Evolutionary conservation across 2,113 vertebrate genomes (phyloP).

Genomic region (Seriola aureovittata): DNA sequence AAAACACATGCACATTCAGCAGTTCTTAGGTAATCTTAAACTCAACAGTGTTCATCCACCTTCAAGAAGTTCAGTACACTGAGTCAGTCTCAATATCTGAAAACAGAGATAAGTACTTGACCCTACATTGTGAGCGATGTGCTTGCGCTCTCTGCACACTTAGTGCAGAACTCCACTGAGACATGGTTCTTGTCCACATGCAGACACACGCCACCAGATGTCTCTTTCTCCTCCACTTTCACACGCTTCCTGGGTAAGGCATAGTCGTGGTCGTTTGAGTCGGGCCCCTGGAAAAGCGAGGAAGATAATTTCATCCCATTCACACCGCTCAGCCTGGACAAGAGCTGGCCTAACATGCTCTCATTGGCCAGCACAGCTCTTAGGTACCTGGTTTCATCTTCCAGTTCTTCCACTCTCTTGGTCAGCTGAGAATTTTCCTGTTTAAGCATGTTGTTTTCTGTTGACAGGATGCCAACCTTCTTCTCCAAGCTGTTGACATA

Average conservation of each 20-base stretch:
- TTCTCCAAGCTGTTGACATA: conserved; percentile 92
- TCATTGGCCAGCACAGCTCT: conserved; percentile 96
- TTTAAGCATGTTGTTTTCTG: conserved; percentile 90
- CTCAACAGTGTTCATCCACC: conserved; percentile 72
- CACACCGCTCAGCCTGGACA: conserved; percentile 92
- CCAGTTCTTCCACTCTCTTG: conserved; percentile 92
- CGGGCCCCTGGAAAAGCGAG: conserved; percentile 92
- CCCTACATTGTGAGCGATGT: conserved; percentile 96
- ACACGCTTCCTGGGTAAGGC: conserved; percentile 86
- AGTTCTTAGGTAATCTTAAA: conserved; percentile 61
- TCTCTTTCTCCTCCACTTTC: conserved; percentile 86
- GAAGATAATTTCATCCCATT: conserved; percentile 95
- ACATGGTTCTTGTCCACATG: conserved; percentile 97
- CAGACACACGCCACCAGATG: conserved; percentile 92
- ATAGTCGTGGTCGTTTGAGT: conserved; percentile 89
- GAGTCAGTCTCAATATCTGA: conserved; percentile 79
- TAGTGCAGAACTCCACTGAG: conserved; percentile 98
- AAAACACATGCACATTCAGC: conserved; percentile 72
- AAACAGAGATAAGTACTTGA: conserved; percentile 90
- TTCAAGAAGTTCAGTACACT: conserved; percentile 69
- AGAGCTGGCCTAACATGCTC: conserved; percentile 92
- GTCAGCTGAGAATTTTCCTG: conserved; percentile 90
- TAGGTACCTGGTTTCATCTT: conserved; percentile 95
- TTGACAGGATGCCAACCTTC: conserved; percentile 87
- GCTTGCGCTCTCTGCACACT: conserved; percentile 93